Evolutionary conservation across 2,113 vertebrate genomes (phyloP), one percentile per base, ranked within the genome.

Genomic region (Montifringilla adamsi): DNA sequence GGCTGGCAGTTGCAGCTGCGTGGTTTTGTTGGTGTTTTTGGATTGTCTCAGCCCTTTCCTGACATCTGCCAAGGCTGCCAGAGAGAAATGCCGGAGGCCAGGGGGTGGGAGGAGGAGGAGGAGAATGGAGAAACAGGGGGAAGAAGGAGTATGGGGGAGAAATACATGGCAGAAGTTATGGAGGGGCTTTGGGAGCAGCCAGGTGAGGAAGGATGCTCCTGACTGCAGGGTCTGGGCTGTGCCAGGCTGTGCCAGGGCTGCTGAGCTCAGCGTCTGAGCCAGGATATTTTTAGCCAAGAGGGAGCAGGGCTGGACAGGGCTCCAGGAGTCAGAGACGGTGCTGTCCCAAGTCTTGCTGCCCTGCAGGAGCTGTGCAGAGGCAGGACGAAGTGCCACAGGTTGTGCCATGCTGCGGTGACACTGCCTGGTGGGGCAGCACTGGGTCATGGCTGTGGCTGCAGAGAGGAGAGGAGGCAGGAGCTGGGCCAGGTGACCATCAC

Each of bases 271-370:
- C 1, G 0, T 82, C 78, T 76, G 94, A 91, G 67, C 23, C 2
- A 0, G 74, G 68, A 86, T 98, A 96, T 96, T 97, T 98, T 96
- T 96, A 97, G 92, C 91, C 84, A 60, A 94, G 77, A 92, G 67
- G 82, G 83, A 85, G 53, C 15, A 7, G 78, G 55, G 55, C 28
- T 0, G 0, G 20, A 5, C 0, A 1, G 37, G 39, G 10, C 53
- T 84, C 23, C 9, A 5, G 52, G 15, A 50, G 21, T 20, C 8
- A 4, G 68, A 50, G n/a, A 1, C 24, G 52, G 79, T 72, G 20
- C 83, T 88, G 33, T 35, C 74, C 28, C 3, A 1, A 10, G 22
- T 43, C n/a, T 82, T 47, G 30, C 55, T 81, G 59, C 64, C 82
- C 50, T 66, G 12, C 5, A 4, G 1, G 55, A 16, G 26, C 30